These are phyloP conservation scores for Neuroterus valhalla DNA, from an alignment of 1,140 invertebrate species.

Conservation along the genomic window DNA sequence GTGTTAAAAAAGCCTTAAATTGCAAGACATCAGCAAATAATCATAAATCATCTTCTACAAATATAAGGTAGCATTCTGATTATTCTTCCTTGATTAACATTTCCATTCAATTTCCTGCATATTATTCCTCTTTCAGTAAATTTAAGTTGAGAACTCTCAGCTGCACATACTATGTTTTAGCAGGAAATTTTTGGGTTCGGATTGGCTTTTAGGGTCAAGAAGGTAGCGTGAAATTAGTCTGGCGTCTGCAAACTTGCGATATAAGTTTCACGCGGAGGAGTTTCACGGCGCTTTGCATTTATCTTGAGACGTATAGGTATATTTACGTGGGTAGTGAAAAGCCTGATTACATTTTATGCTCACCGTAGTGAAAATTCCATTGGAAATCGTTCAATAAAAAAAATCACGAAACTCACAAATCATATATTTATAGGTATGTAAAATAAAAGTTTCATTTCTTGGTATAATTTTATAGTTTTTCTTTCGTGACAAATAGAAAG, in stretches of 20 bases:
- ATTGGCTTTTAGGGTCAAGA: constrained; percentile 26
- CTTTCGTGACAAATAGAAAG: neutral
- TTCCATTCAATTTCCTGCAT: no score
- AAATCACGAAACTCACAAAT: constrained; percentile 10
- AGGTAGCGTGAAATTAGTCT: constrained; percentile 39
- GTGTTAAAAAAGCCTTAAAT: no score
- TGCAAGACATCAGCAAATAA: no score
- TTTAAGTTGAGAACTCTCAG: no score
- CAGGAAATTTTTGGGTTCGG: constrained; percentile 2
- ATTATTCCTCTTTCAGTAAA: no score
- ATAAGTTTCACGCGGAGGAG: constrained; percentile 13
- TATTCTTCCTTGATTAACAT: no score
- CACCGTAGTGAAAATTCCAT: constrained; percentile 14
- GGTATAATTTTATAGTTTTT: neutral
- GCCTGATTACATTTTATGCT: constrained; percentile 9
- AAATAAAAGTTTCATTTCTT: neutral
- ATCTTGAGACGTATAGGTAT: constrained; percentile 4
- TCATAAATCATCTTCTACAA: no score
- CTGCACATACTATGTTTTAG: neutral
- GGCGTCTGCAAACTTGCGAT: constrained; percentile 37
- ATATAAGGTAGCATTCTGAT: no score
- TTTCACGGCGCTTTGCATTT: constrained; percentile 12
- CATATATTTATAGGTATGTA: neutral
- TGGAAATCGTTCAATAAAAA: constrained; percentile 14
- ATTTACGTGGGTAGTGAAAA: neutral